Evolutionary conservation across 2,797 vertebrate species (phyloP), one percentile per base, ranked within the genome.

Genomic region (Rhinoraja longicauda): DNA sequence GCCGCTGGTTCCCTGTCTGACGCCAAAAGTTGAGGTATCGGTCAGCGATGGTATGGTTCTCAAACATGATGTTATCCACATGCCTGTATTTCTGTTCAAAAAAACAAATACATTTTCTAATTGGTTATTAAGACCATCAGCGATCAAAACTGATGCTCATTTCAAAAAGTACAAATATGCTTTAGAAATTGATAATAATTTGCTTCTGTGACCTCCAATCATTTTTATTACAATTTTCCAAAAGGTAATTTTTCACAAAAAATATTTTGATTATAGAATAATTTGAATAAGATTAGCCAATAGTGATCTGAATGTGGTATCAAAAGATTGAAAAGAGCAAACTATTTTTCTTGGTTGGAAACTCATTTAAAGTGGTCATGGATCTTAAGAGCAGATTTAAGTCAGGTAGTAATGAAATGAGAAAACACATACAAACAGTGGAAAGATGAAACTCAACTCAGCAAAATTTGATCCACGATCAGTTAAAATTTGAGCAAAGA

Each of bases 51-150:
- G 98, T 99, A 96, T 99, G 98, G 94, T 99, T 99, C 96, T 99
- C 99, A 96, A 99, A 99, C 99, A 99, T 99, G 95, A 99, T 99
- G 95, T 99, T 99, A 96, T 99, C 99, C 95, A 99, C 98, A 12
- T 99, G 98, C 95, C 99, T 97, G 97, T 99, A 99, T 97, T 99
- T 99, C 99, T 99, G 95, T 64, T 94, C 57, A 94, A 94, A 67
- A 91, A 94, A 94, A 95, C 93, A 93, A 90, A 75, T 8, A 75
- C 70, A 75, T 92, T 92, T 92, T 45, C 24, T n/a, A 39, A 72
- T n/a, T 73, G 73, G 64, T 4, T 57, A 57, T 26, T 21, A n/a
- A 88, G n/a, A 67, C 59, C 6, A 2, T 39, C n/a, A 73, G 6
- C 32, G 73, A 53, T 45, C 36, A 53, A 39, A 53, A 53, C 0